Percentiles rank a stretch among this genome's conserved stretches.
phyloP scores from a whole-genome alignment of 2,797 vertebrate genomes.

The Crypturellus tataupa region DNA sequence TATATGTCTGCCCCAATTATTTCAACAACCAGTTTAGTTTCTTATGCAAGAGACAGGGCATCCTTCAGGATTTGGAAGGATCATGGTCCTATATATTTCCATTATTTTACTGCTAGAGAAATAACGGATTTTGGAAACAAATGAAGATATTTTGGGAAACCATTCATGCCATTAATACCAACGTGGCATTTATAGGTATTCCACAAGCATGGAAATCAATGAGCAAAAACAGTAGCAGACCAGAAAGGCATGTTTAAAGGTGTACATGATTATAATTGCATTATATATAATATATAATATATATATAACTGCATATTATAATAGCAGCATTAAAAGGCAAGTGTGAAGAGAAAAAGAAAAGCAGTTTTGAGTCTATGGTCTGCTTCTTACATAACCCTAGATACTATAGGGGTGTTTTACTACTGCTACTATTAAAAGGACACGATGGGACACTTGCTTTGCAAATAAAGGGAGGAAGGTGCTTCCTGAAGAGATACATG shows the following conservation, averaged over 20 bases:
- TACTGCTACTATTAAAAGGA: neutral
- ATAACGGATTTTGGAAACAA: neutral
- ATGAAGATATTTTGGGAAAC: neutral
- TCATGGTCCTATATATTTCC: neutral
- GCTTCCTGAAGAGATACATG: neutral
- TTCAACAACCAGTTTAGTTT: conserved; percentile 26
- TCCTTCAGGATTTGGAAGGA: neutral
- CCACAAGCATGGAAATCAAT: neutral
- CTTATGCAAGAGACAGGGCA: conserved; percentile 5
- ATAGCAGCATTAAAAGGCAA: neutral
- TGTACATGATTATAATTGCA: neutral
- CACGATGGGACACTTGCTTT: neutral
- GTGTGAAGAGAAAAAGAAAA: neutral
- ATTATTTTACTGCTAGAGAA: conserved; percentile 25
- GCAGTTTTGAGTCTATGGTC: neutral
- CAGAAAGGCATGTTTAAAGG: neutral
- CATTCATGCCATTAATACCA: neutral
- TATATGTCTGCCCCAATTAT: neutral
- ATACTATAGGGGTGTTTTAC: neutral
- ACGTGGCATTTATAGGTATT: neutral
- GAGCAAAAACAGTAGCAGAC: neutral
- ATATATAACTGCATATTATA: no score
- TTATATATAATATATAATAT: no score
- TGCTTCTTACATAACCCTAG: neutral
- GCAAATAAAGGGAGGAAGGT: neutral